phyloP scores from a whole-genome alignment of 2,888 invertebrate genomes.

The Mimachlamys varia region DNA sequence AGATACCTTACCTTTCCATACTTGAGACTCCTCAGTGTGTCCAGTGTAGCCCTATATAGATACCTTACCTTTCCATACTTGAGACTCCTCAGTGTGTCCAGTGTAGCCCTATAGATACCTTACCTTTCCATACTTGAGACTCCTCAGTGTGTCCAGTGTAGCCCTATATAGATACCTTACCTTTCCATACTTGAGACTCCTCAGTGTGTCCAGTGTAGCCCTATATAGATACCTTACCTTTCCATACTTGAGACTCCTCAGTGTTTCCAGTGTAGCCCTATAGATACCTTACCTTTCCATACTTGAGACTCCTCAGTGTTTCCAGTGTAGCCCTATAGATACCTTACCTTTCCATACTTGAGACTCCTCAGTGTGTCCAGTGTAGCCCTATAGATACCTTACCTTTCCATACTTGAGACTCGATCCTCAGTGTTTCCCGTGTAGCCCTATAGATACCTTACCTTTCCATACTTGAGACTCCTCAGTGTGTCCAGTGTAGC shows the following conservation, averaged over 20 bases:
- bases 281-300: conserved; percentile 92
- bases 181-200: conserved; percentile 98
- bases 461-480: no score
- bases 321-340: no score
- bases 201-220: no score
- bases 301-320: conserved; percentile 97
- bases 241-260: conserved; percentile 98
- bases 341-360: conserved; percentile 94
- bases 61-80: conserved; percentile 94
- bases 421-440: no score
- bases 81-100: conserved; percentile 97
- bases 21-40: conserved; percentile 97
- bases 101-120: no score
- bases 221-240: conserved; percentile 88
- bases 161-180: no score
- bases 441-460: no score
- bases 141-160: conserved; percentile 99
- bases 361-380: conserved; percentile 98
- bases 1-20: conserved; percentile 93
- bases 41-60: no score
- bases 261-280: no score
- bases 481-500: no score
- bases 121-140: conserved; percentile 97
- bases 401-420: conserved; percentile 98
- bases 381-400: no score